phyloP scores from a whole-genome alignment of 2,113 vertebrate genomes.

The Periophthalmus modestus region DNA sequence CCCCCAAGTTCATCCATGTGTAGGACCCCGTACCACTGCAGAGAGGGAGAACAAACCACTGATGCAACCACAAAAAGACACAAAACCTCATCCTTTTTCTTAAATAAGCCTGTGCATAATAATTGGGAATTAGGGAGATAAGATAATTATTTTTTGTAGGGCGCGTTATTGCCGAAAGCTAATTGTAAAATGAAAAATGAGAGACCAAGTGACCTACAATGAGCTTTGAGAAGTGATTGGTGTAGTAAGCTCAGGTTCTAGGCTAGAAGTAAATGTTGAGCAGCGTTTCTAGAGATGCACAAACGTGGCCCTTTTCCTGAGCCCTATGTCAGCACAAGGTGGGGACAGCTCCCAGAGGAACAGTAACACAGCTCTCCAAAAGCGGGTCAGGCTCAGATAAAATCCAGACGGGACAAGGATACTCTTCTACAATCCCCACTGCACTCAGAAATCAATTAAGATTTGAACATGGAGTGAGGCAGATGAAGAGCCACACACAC shows the following conservation, averaged over 20 bases:
- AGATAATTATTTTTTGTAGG: constrained; percentile 84
- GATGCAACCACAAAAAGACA: constrained; percentile 42
- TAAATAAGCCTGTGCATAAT: constrained; percentile 81
- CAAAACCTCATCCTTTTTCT: constrained; percentile 73
- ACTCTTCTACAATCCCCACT: constrained; percentile 54
- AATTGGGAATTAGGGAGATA: constrained; percentile 80
- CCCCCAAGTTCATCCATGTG: constrained; percentile 68
- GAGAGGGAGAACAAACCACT: constrained; percentile 49
- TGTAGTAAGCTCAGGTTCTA: constrained; percentile 45
- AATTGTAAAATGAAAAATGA: constrained; percentile 74
- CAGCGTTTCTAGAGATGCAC: constrained; percentile 32
- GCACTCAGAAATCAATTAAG: constrained; percentile 69
- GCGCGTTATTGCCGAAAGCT: constrained; percentile 80
- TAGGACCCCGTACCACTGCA: constrained; percentile 58
- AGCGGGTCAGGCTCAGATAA: constrained; percentile 73
- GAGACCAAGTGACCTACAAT: constrained; percentile 79
- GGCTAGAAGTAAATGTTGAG: constrained; percentile 24
- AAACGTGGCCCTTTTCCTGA: constrained; percentile 63
- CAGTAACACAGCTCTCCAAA: constrained; percentile 57
- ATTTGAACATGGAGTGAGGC: constrained; percentile 44
- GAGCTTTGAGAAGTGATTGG: constrained; percentile 53
- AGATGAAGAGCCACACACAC: constrained; percentile 10
- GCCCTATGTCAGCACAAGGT: constrained; percentile 62
- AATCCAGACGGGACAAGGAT: constrained; percentile 69
- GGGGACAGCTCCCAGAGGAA: constrained; percentile 72